Evolutionary conservation across 2,113 vertebrate species (phyloP).

Genomic region (Suncus etruscus): DNA sequence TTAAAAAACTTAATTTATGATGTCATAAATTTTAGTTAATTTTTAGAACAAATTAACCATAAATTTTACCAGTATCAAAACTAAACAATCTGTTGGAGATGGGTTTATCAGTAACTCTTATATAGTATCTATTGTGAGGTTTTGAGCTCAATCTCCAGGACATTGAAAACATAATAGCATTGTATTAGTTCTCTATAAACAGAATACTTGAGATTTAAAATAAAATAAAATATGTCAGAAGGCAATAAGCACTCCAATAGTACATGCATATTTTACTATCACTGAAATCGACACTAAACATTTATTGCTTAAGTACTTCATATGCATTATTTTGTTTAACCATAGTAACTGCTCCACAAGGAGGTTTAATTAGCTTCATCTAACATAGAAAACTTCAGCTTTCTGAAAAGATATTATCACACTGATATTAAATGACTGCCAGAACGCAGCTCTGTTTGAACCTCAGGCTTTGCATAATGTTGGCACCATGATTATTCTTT

Average conservation of each 20-base stretch:
- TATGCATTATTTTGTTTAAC: constrained; percentile 11
- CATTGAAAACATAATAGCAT: neutral
- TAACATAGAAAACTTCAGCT: neutral
- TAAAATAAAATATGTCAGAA: neutral
- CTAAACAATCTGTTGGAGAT: neutral
- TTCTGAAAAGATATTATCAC: neutral
- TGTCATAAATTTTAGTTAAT: neutral
- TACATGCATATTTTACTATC: neutral
- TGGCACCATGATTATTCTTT: neutral
- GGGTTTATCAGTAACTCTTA: too few relatives aligned
- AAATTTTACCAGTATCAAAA: constrained; percentile 47
- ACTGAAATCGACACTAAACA: neutral
- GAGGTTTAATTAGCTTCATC: neutral
- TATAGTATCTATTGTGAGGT: too few relatives aligned
- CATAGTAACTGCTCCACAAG: neutral
- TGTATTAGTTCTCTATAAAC: constrained; percentile 25
- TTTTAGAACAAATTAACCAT: constrained; percentile 32
- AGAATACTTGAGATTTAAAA: constrained; percentile 13
- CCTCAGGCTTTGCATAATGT: neutral
- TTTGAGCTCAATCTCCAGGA: too few relatives aligned
- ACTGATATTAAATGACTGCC: neutral
- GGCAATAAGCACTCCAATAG: neutral
- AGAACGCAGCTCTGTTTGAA: neutral
- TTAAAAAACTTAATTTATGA: neutral
- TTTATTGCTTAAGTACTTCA: neutral